Evolutionary conservation across 2,797 vertebrate species (phyloP).

Genomic region (Pseudochirops corinnae): DNA sequence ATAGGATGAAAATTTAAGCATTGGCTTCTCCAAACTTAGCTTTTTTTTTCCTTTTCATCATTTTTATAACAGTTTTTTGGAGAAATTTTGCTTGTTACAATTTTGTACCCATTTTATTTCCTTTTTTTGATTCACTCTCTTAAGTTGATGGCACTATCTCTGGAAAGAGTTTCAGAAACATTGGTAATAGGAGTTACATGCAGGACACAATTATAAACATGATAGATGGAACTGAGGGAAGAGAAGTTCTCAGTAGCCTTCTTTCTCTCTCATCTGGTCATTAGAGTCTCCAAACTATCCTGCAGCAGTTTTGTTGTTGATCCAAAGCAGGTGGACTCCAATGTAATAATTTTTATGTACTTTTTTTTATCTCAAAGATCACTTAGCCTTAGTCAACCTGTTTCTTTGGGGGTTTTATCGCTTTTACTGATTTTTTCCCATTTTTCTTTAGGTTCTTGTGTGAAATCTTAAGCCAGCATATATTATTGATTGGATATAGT

Average conservation of each 20-base stretch:
- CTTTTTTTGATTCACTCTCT: slow-evolving; percentile 95
- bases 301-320: slow-evolving; percentile 93
- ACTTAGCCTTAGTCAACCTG: slow-evolving; percentile 72
- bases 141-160: slow-evolving; percentile 98
- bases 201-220: slow-evolving; percentile 97
- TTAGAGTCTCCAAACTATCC: slow-evolving; percentile 94
- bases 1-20: slow-evolving; percentile 92
- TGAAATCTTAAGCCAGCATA: slow-evolving; percentile 83
- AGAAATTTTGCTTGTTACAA: slow-evolving; percentile 97
- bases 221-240: slow-evolving; percentile 95
- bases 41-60: slow-evolving; percentile 95
- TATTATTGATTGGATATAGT: slow-evolving; percentile 83
- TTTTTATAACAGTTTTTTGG: slow-evolving; percentile 95
- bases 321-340: slow-evolving; percentile 94
- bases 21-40: slow-evolving; percentile 88
- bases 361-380: slow-evolving; percentile 86
- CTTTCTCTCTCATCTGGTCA: slow-evolving; percentile 94
- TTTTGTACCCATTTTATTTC: slow-evolving; percentile 94
- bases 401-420: slow-evolving; percentile 54
- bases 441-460: slow-evolving; percentile 56
- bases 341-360: slow-evolving; percentile 93
- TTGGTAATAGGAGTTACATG: slow-evolving; percentile 96
- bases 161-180: slow-evolving; percentile 97
- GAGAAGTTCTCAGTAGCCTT: slow-evolving; percentile 96
- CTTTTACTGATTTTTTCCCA: slow-evolving; percentile 67